Evolutionary conservation across 2,888 invertebrate genomes (phyloP), one percentile per base, ranked within the genome.

Genomic region (Tethea ocularis): DNA sequence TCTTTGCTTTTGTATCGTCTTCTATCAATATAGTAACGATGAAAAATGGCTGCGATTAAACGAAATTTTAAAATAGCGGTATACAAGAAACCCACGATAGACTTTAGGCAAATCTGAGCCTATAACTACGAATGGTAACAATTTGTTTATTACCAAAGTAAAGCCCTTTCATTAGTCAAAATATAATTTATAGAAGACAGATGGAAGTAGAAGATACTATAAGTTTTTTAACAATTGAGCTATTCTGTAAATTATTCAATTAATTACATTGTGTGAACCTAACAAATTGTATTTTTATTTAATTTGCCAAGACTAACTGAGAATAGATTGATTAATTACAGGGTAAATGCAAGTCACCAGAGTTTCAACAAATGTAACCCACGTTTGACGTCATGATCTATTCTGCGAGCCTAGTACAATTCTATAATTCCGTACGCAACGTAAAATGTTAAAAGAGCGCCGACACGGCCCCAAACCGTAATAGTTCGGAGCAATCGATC

Each of bases 371-470:
- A 46, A 46, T n/a, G 46, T 46, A 46, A 20, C 17, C 10, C 20
- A 46, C 20, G 1, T 41, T 41, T 46, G 10, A 20, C 46, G n/a
- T 59, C 53, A 52, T 61, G 56, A 55, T 46, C 22, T 22, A 59
- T 51, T 53, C 59, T 69, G 67, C 54, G 61, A 57, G 57, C 68
- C 61, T 68, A 52, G 66, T 68, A 66, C 52, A 0, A 15, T 46
- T 46, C 20, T 10, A 57, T 29, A 61, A 59, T 59, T 64, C 59
- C 61, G 61, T 59, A 67, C 64, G 63, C 66, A 56, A 64, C 71
- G 70, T 78, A 75, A 80, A 82, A 80, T 75, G 76, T 83, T 79
- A 80, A 81, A 75, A 74, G 62, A 62, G 33, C 57, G 61, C 65
- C 72, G 75, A 74, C 77, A 71, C 69, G 71, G 67, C 66, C 72